Conservation (phyloP, 2,888 invertebrate species). For the Diplazon laetatorius region DNA sequence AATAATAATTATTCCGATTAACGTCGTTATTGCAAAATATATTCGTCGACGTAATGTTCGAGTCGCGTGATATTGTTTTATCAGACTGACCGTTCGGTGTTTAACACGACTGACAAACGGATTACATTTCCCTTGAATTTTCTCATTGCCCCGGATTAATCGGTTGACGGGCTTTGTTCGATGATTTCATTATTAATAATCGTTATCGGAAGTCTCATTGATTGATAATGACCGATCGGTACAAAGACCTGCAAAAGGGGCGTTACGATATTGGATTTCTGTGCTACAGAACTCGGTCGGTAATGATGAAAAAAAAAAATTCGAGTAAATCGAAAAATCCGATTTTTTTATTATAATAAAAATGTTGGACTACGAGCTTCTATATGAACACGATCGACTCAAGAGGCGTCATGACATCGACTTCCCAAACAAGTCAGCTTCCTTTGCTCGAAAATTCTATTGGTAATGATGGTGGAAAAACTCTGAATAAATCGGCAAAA, state of each 20-base stretch:
- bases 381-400: too few species aligned
- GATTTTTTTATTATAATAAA: too few species aligned
- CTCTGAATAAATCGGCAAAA: too few species aligned
- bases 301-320: too few species aligned
- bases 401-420: too few species aligned
- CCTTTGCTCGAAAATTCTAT: too few species aligned
- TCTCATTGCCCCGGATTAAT: not conserved
- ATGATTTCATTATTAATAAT: not conserved
- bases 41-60: not conserved
- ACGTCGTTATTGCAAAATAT: not conserved
- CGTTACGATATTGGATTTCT: too few species aligned
- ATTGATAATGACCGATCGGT: not conserved
- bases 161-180: not conserved
- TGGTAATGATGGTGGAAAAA: too few species aligned
- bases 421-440: too few species aligned
- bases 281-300: too few species aligned
- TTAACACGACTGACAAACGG: not conserved
- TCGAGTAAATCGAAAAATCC: too few species aligned
- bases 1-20: not conserved
- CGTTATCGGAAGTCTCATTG: not conserved
- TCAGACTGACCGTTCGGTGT: conserved; percentile 3
- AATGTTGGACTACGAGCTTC: too few species aligned
- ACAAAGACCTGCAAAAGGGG: not conserved
- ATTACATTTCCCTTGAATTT: not conserved
- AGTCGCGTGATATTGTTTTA: conserved; percentile 5